Percentiles rank a stretch among this genome's conserved stretches.
phyloP scores from a whole-genome alignment of 2,888 invertebrate genomes.

The Tromatobia lineatoria region DNA sequence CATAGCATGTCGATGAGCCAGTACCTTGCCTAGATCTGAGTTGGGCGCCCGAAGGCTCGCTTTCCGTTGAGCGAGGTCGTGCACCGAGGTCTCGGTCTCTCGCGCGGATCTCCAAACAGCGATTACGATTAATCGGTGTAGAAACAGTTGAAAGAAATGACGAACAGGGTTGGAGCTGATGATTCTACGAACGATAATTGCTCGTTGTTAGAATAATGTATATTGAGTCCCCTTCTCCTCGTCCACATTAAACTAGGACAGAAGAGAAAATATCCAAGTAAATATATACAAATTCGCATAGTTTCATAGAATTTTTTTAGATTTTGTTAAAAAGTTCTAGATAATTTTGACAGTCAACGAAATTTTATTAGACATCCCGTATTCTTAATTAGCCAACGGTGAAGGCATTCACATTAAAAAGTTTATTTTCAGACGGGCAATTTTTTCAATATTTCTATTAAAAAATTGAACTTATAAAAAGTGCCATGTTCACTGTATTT shows the following conservation, averaged over 20 bases:
- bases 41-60: constrained; percentile 66
- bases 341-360: no score
- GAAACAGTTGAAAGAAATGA: constrained; percentile 63
- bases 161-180: constrained; percentile 74
- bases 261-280: constrained; percentile 24
- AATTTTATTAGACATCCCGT: no score
- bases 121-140: constrained; percentile 70
- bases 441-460: no score
- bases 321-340: no score
- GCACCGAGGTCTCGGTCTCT: constrained; percentile 61
- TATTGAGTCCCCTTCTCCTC: not conserved
- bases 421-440: no score
- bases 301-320: constrained; percentile 4
- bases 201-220: constrained; percentile 72
- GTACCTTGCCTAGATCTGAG: constrained; percentile 46
- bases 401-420: no score
- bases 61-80: constrained; percentile 65
- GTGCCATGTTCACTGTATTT: no score
- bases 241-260: not conserved
- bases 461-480: no score
- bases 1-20: constrained; percentile 12
- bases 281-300: not conserved
- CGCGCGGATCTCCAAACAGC: constrained; percentile 68
- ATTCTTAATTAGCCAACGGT: no score
- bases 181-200: constrained; percentile 83